Percentiles rank a stretch among this genome's conserved stretches.
Conservation (phyloP, 2,888 invertebrate species). For the Drosophila kanekoi region DNA sequence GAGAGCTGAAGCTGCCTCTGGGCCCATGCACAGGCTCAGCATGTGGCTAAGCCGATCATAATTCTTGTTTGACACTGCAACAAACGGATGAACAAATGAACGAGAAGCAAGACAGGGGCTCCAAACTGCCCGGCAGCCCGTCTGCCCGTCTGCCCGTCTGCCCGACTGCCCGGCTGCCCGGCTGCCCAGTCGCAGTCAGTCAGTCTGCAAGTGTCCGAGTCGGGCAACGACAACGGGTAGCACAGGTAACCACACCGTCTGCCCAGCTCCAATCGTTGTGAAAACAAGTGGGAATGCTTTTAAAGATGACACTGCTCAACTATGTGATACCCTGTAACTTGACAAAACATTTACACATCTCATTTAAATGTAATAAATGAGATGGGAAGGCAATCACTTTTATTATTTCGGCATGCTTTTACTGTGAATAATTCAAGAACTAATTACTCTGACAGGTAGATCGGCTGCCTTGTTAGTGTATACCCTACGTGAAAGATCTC, state of each 20-base stretch:
- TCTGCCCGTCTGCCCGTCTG: conserved; percentile 21
- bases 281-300: conserved; percentile 36
- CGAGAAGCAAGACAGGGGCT: conserved; percentile 68
- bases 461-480: neutral
- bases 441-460: neutral
- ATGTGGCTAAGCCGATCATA: conserved; percentile 85
- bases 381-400: no score
- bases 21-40: conserved; percentile 75
- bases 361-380: no score
- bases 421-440: neutral
- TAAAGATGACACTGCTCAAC: neutral
- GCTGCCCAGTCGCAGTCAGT: conserved; percentile 42
- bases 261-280: conserved; percentile 15
- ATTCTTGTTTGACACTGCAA: conserved; percentile 84
- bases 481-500: neutral
- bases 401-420: no score
- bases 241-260: conserved; percentile 31
- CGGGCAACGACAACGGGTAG: conserved; percentile 50
- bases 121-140: conserved; percentile 39
- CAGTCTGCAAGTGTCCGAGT: conserved; percentile 43
- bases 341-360: neutral
- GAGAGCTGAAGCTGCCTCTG: conserved; percentile 40
- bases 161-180: conserved; percentile 19
- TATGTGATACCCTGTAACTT: conserved; percentile 14
- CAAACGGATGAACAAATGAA: conserved; percentile 80